Conservation (phyloP, 2,113 vertebrate species). For the Mobula hypostoma region DNA sequence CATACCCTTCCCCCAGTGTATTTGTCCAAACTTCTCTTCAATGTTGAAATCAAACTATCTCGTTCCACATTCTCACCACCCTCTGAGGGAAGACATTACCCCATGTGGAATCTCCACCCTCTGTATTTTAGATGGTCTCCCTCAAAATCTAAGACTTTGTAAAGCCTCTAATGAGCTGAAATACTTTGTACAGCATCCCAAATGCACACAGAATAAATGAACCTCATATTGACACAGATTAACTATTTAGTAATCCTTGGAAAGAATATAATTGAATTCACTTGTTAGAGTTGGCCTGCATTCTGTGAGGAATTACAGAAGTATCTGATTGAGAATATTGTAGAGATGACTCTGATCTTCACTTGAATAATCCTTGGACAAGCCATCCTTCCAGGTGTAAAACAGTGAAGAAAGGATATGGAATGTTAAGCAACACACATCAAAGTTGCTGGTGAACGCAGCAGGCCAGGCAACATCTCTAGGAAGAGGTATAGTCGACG, state of each 20-base stretch:
- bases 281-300: not conserved
- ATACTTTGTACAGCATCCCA: not conserved
- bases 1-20: too few species aligned
- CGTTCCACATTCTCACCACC: too few species aligned
- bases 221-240: not conserved
- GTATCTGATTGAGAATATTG: not conserved
- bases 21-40: too few species aligned
- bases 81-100: too few species aligned
- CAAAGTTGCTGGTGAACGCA: too few species aligned
- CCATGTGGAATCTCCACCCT: not conserved
- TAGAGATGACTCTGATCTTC: not conserved
- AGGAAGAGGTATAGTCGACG: too few species aligned
- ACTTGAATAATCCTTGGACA: not conserved
- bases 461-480: too few species aligned
- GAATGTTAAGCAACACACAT: not conserved
- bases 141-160: not conserved
- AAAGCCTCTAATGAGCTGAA: not conserved
- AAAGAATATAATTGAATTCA: not conserved
- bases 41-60: too few species aligned
- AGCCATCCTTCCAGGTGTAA: not conserved
- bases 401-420: not conserved
- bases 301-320: not conserved
- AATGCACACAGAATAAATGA: not conserved
- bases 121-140: not conserved
- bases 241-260: not conserved